Percentiles rank a stretch among this genome's conserved stretches.
Evolutionary conservation across 2,797 vertebrate genomes (phyloP).

Genomic region (Gymnodraco acuticeps): DNA sequence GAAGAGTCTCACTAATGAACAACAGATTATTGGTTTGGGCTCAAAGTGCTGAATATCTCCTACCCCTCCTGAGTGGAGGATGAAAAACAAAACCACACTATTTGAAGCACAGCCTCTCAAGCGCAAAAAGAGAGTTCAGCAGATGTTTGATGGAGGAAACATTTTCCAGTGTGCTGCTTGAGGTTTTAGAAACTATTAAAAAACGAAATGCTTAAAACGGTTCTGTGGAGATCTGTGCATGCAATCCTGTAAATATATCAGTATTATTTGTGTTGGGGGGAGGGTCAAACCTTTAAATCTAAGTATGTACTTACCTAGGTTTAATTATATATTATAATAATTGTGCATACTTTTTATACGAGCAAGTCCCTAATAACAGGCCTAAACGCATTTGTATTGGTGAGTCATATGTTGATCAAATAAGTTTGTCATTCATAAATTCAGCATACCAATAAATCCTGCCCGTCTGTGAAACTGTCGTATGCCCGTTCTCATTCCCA

Average conservation of each 20-base stretch:
- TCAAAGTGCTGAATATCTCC: constrained; percentile 60
- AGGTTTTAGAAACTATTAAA: constrained; percentile 26
- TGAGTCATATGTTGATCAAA: background rate
- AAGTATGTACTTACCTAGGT: too few relatives aligned
- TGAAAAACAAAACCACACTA: constrained; percentile 65
- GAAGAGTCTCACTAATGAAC: constrained; percentile 80
- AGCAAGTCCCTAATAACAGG: too few relatives aligned
- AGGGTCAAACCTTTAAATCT: too few relatives aligned
- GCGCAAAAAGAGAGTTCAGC: constrained; percentile 68
- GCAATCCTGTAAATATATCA: too few relatives aligned
- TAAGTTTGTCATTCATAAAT: constrained; percentile 13
- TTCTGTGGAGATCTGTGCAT: background rate
- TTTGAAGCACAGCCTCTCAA: constrained; percentile 65
- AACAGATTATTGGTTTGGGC: constrained; percentile 82
- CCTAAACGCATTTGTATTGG: fast-evolving
- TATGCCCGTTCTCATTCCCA: background rate
- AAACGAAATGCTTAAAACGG: background rate
- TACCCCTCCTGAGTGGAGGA: constrained; percentile 62
- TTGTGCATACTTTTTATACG: background rate
- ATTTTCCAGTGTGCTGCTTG: constrained; percentile 49
- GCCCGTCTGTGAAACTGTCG: background rate
- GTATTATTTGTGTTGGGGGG: too few relatives aligned
- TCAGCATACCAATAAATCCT: background rate
- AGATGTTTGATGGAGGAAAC: constrained; percentile 69
- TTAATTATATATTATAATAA: background rate